Conservation (phyloP, 2,888 invertebrate species). For the Ochropleura plecta region DNA sequence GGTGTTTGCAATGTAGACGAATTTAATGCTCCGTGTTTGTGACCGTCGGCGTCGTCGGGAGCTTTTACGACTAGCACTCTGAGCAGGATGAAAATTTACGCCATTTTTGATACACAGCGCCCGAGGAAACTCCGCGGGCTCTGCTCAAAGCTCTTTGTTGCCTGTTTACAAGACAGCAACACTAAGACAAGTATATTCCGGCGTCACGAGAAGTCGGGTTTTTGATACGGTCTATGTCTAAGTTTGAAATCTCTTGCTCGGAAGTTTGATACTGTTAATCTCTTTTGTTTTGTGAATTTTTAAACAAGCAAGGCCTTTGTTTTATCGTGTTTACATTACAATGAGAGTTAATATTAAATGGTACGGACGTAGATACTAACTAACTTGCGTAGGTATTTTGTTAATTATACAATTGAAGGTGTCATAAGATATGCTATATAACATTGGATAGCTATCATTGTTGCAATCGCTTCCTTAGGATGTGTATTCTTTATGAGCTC, state of each 20-base stretch:
- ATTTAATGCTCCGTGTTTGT: constrained; percentile 54
- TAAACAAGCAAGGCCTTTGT: constrained; percentile 30
- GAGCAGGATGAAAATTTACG: constrained; percentile 55
- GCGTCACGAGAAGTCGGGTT: constrained; percentile 23
- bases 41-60: constrained; percentile 28
- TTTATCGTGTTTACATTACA: constrained; percentile 15
- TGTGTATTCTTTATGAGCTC: neutral
- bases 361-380: neutral
- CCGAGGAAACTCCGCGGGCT: constrained; percentile 39
- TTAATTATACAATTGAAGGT: constrained; percentile 6
- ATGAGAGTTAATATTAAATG: constrained; percentile 3
- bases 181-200: constrained; percentile 11
- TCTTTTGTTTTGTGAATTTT: constrained; percentile 23
- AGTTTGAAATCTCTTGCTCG: constrained; percentile 20
- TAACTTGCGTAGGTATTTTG: neutral
- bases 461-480: constrained; percentile 10
- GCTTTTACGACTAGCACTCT: constrained; percentile 48
- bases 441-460: neutral
- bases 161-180: constrained; percentile 52
- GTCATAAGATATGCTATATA: neutral
- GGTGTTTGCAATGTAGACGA: constrained; percentile 45
- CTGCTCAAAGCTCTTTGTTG: constrained; percentile 62
- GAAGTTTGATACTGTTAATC: constrained; percentile 14
- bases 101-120: constrained; percentile 38
- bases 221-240: constrained; percentile 11